Evolutionary conservation across 2,797 vertebrate species (phyloP), one percentile per base, ranked within the genome.

Genomic region (Sebastes kiyomatsui): DNA sequence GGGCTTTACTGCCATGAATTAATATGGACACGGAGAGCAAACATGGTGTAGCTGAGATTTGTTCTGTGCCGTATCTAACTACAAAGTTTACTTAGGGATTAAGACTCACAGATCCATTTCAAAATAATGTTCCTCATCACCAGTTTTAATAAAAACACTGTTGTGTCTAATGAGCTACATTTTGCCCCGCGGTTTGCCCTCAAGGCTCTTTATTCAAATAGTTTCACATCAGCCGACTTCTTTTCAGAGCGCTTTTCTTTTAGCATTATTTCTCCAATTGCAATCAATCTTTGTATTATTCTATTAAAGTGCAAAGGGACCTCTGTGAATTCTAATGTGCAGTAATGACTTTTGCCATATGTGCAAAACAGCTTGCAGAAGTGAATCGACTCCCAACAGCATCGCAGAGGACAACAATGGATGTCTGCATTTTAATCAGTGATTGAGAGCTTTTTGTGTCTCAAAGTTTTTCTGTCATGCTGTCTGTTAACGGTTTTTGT

Each of bases 261-360:
- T 42, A 80, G 69, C 56, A 18, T 75, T 72, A 58, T 85, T 87
- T 86, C 66, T 69, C 67, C 28, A 71, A 62, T 69, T 79, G 83
- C 77, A 81, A 93, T 92, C 65, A 82, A 90, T 94, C 87, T 81
- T 83, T 80, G 67, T 80, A 75, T 91, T 80, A 80, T 87, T 91
- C 80, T 79, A 89, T 91, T 88, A 85, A 88, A 88, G 83, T 75
- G 80, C 83, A 83, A 58, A 76, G 81, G 75, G 73, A 67, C 82
- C 85, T 23, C 76, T 60, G 75, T 92, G 92, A 90, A 93, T 94
- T 88, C 75, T 89, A 94, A 94, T 93, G 88, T 33, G 82, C 90
- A 75, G 68, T 94, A 94, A 94, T 92, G 92, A 85, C 82, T 90
- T 91, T 82, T 81, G 82, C 88, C 93, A 94, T 93, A 93, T 94